phyloP scores from a whole-genome alignment of 2,113 vertebrate species.

The Callipepla squamata region DNA sequence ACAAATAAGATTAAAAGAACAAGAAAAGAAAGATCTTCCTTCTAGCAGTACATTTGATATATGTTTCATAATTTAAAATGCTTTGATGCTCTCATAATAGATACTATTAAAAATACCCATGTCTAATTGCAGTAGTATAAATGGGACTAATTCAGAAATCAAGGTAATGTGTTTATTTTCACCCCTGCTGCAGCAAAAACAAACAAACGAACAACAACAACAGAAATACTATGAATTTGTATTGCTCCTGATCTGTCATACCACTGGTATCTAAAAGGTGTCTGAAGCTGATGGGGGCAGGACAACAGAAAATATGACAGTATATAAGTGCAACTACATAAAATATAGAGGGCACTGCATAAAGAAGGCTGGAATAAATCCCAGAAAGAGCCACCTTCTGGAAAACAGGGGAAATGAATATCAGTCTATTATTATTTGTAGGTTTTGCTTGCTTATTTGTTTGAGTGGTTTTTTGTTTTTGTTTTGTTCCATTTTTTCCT shows the following conservation, averaged over 20 bases:
- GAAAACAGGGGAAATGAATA: neutral
- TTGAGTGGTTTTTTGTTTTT: no score
- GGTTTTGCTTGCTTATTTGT: neutral
- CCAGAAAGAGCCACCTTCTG: neutral
- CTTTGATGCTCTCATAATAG: neutral
- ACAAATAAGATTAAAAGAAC: neutral
- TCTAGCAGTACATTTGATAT: neutral
- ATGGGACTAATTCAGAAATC: neutral
- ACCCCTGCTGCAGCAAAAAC: neutral
- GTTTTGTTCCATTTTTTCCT: neutral
- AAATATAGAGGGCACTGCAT: neutral
- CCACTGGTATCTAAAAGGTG: neutral
- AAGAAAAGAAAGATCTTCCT: neutral
- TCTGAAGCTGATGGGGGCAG: fast-evolving
- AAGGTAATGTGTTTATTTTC: neutral
- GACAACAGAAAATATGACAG: fast-evolving
- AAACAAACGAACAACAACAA: no score
- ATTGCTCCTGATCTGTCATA: neutral
- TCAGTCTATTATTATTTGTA: neutral
- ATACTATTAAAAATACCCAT: neutral
- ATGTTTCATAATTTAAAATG: neutral
- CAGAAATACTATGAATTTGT: neutral
- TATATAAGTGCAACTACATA: fast-evolving
- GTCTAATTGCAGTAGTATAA: neutral
- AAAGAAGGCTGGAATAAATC: neutral